Conservation (phyloP, 2,797 vertebrate species). For the Moxostoma hubbsi region DNA sequence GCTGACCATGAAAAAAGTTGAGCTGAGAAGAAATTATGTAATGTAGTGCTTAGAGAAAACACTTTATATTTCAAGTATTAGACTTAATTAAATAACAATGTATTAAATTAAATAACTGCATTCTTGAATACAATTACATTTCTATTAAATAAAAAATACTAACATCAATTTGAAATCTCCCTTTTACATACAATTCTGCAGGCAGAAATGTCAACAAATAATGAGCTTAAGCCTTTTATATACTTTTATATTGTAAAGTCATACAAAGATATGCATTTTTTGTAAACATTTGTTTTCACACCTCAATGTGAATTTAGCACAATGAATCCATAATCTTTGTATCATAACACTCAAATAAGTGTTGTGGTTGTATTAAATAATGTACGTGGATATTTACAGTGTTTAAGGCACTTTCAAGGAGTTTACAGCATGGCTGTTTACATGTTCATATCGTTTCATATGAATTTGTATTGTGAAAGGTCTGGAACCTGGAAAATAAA, state of each 20-base stretch:
- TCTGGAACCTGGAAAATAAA: constrained; percentile 49
- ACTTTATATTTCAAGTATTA: neutral
- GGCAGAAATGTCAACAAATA: neutral
- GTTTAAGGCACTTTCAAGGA: too few species aligned
- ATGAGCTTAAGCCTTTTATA: neutral
- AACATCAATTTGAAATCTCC: neutral
- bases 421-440: too few species aligned
- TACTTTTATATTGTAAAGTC: neutral
- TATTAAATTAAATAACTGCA: neutral
- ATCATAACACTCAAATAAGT: neutral
- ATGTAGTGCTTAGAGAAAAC: neutral
- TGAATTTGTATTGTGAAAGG: constrained; percentile 44
- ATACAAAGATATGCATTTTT: constrained; percentile 19
- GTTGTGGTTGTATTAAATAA: neutral
- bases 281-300: neutral
- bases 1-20: neutral
- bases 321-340: neutral
- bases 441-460: constrained; percentile 26
- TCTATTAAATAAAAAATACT: neutral
- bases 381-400: neutral
- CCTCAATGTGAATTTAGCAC: neutral
- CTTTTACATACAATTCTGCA: neutral
- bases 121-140: neutral
- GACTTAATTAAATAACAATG: neutral
- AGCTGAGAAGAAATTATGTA: constrained; percentile 10